A percentile compares a stretch with the other conserved stretches of the same genome.
Evolutionary conservation across 2,113 vertebrate species (phyloP).

Genomic region (Opisthocomus hoazin): DNA sequence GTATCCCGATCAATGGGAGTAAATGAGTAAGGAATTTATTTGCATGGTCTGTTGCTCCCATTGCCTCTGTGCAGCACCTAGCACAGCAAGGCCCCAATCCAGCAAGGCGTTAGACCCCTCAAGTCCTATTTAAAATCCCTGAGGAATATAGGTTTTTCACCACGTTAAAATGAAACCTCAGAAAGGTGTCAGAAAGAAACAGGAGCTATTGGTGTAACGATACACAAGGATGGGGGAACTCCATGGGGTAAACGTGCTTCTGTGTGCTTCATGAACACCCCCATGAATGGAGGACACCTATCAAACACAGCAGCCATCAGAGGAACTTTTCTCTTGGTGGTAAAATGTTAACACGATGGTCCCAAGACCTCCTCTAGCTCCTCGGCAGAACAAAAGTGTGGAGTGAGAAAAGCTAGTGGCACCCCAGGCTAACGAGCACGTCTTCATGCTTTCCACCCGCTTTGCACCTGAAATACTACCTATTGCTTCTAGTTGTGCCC

Average conservation of each 20-base stretch:
- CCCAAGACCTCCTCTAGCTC: neutral
- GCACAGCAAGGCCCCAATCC: neutral
- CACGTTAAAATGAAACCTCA: neutral
- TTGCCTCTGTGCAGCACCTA: neutral
- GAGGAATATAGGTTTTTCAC: neutral
- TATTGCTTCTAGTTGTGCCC: neutral
- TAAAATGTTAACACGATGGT: accelerated
- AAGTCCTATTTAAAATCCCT: neutral
- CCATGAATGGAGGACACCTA: neutral
- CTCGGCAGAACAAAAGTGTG: neutral
- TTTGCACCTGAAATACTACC: neutral
- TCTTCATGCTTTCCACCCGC: neutral
- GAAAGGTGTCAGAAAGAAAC: neutral
- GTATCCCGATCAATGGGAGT: neutral
- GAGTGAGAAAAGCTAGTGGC: neutral
- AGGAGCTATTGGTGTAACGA: neutral
- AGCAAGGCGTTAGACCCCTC: neutral
- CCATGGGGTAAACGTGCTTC: neutral
- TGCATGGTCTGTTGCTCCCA: neutral
- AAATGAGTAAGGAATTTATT: neutral
- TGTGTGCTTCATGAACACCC: neutral
- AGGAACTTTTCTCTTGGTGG: neutral
- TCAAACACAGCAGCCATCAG: neutral
- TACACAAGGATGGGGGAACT: accelerated
- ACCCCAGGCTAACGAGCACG: neutral